These are phyloP conservation scores for Drosophila colorata DNA, from an alignment of 2,888 invertebrate genomes.

Conservation along the genomic window DNA sequence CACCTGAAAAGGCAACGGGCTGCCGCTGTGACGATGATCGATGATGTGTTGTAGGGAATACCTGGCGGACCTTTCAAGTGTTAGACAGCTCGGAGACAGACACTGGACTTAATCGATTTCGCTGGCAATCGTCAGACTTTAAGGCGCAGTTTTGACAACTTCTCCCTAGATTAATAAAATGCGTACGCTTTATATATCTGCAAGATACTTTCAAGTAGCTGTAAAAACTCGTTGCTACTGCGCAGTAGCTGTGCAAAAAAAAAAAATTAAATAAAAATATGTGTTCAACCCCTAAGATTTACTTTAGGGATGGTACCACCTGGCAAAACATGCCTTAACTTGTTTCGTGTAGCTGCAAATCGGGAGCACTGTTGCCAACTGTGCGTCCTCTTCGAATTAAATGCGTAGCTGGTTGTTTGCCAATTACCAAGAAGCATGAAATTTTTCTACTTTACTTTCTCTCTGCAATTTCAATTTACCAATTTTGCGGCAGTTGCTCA, in stretches of 20 bases:
- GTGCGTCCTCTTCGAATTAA: conserved; percentile 13
- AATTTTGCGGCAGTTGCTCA: conserved; percentile 70
- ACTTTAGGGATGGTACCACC: conserved; percentile 48
- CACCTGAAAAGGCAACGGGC: conserved; percentile 55
- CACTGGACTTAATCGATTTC: conserved; percentile 37
- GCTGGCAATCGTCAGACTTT: conserved; percentile 48
- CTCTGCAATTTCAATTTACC: conserved; percentile 65
- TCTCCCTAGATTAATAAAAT: conserved; percentile 43
- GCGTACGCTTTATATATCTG: conserved; percentile 28
- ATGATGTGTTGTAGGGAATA: conserved; percentile 46
- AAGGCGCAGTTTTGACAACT: conserved; percentile 58
- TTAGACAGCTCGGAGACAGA: conserved; percentile 16
- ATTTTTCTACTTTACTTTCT: conserved; percentile 44
- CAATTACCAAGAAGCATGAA: conserved; percentile 77
- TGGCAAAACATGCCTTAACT: conserved; percentile 57
- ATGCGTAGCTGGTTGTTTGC: conserved; percentile 51
- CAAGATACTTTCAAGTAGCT: conserved; percentile 25
- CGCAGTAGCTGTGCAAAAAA: conserved; percentile 55
- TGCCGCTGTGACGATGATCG: conserved; percentile 63
- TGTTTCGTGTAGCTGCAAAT: conserved; percentile 38
- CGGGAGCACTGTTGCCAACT: conserved; percentile 58
- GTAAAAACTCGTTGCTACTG: conserved; percentile 62
- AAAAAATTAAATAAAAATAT: neutral
- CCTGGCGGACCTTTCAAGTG: conserved; percentile 14
- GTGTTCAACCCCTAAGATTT: conserved; percentile 51